A percentile compares a stretch with the other conserved stretches of the same genome.
Evolutionary conservation across 2,888 invertebrate species (phyloP).

Genomic region (Phania funesta): DNA sequence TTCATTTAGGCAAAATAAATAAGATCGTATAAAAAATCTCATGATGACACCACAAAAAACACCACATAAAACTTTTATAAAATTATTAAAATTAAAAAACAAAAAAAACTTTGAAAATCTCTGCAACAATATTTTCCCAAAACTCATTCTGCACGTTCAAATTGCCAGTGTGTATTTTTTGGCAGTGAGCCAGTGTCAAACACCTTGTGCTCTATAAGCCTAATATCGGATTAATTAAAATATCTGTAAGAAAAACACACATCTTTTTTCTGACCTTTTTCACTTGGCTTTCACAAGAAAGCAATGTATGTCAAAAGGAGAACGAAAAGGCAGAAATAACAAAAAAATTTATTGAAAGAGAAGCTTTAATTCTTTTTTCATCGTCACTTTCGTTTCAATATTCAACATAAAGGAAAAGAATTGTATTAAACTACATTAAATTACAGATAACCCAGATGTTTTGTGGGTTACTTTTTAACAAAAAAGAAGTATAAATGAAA

Average conservation of each 20-base stretch:
- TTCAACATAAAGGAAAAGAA: too few relatives aligned
- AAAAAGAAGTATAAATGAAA: too few relatives aligned
- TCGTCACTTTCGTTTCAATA: too few relatives aligned
- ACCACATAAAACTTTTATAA: neutral
- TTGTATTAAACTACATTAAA: too few relatives aligned
- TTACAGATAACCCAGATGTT: too few relatives aligned
- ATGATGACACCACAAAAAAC: neutral
- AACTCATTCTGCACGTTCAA: conserved; percentile 1
- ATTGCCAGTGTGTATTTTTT: neutral
- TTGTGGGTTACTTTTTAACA: too few relatives aligned
- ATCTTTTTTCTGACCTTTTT: neutral
- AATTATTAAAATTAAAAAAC: too few relatives aligned
- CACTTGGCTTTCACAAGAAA: neutral
- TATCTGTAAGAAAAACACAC: neutral
- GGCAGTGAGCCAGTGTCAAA: conserved; percentile 42
- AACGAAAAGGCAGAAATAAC: neutral
- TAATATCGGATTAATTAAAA: conserved; percentile 42
- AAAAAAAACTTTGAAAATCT: neutral
- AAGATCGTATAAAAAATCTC: neutral
- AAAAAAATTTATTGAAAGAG: too few relatives aligned
- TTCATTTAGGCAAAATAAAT: neutral
- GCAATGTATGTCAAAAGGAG: neutral
- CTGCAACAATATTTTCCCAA: neutral
- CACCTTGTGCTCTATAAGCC: conserved; percentile 32
- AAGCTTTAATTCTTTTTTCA: too few relatives aligned